Percentiles rank a stretch among this genome's conserved stretches.
phyloP scores from a whole-genome alignment of 1,140 invertebrate genomes.

The Delia radicum region DNA sequence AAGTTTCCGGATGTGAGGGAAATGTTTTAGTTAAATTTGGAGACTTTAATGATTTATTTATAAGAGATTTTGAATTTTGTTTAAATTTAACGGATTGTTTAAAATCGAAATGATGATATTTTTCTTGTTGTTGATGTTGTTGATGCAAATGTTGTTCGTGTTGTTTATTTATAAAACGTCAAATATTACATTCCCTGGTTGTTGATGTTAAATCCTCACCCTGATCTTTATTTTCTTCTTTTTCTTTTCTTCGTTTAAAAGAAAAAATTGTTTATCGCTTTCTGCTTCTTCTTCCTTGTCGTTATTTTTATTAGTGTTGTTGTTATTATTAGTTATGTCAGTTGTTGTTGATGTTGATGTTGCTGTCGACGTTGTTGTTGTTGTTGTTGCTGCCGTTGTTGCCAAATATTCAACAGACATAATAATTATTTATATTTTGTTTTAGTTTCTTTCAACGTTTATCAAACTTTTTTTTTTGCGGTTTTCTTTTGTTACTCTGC shows the following conservation, averaged over 20 bases:
- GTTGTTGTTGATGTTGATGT: neutral
- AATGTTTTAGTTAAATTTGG: neutral
- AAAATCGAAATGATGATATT: neutral
- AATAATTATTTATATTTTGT: neutral
- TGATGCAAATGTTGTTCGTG: neutral
- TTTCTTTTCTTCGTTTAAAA: neutral
- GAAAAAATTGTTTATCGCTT: neutral
- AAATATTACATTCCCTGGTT: neutral
- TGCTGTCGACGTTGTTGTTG: neutral
- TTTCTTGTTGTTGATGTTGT: neutral
- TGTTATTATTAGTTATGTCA: constrained; percentile 8
- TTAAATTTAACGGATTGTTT: no score
- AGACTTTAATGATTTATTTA: neutral
- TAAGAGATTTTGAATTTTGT: neutral
- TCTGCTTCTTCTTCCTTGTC: neutral
- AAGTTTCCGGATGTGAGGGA: neutral
- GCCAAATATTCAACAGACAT: constrained; percentile 16
- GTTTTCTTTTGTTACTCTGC: neutral
- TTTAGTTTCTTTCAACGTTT: neutral
- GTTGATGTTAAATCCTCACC: neutral
- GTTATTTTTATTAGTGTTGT: neutral
- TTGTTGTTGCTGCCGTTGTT: neutral
- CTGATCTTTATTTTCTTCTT: neutral
- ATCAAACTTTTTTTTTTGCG: neutral
- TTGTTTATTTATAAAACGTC: neutral